Base-by-base conservation (phyloP, 2,888 invertebrate genomes). In the Macrosiphum euphorbiae region DNA sequence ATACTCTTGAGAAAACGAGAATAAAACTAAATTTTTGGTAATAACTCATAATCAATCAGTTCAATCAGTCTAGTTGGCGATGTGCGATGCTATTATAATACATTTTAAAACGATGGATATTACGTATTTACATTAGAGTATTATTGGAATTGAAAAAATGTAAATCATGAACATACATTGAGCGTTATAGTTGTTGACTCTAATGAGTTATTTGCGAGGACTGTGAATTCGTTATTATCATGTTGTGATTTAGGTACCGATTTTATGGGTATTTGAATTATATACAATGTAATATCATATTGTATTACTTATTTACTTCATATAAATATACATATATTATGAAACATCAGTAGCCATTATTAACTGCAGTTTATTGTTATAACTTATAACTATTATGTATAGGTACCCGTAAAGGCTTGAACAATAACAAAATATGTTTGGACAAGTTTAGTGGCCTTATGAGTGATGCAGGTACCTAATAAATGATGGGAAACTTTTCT, bases 361-460 rank as follows among this genome's bases (percentile, higher is more conserved):
- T 8, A 78, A 78, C 35, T 78, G 20, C 20, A 78, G 2, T 35
- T 78, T 35, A 78, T 78, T 20, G 35, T 78, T 78, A 7, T 85
- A 10, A 84, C 41, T 16, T n/a, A 16, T 67, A 35, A n/a, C 16
- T n/a, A 67, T 16, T 35, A 78, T 78, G 20, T 78, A 35, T 78
- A 13, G 13, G 20, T n/a, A 50, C 67, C 11, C 24, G 24, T 7
- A 7, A 55, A 26, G 67, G 20, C 35, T 78, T 26, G 24, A 67
- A 90, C 35, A 88, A 88, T 90, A 90, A 90, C 35, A 35, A 67
- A 67, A 67, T 47, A 67, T 90, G 50, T 90, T 90, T 90, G 26
- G 47, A 24, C 35, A 67, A 90, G 5, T 50, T 67, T 26, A 58
- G 26, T 58, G 8, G 58, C 26, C 7, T 8, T 67, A n/a, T 35